Base-by-base conservation (phyloP, 2,888 invertebrate species). In the Pollenia amentaria region DNA sequence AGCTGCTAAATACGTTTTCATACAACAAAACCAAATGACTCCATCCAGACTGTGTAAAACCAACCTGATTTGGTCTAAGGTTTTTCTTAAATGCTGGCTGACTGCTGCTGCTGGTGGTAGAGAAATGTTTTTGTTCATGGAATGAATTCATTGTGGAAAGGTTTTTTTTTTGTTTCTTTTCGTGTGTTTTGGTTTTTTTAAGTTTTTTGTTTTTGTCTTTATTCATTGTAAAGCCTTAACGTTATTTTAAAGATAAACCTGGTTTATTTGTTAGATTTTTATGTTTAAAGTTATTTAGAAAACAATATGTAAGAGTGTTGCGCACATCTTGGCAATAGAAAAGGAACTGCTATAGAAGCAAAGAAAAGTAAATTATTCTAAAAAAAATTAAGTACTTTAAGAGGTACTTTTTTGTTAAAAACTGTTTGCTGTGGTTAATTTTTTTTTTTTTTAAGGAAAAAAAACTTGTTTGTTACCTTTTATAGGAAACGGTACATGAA, bases 1-100 rank as follows among this genome's bases (percentile, higher is more conserved):
- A 84, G 65, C 57, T 84, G 64, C 57, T 57, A 64, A 82, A 76
- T n/a, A 69, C 57, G 51, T 57, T 81, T 73, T 55, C 40, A 57
- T 46, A 65, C 38, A 21, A 73, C 18, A 72, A 73, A 57, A 48
- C 48, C 29, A 21, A 57, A 21, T 12, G 1, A 55, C 18, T 67
- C 2, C 62, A 70, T 62, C 8, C 14, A 69, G 48, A 40, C 67
- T 48, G 60, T 40, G 60, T 81, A 40, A 57, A 51, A 44, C 1
- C 48, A 51, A 51, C 10, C 57, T 38, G 21, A 18, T n/a, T 14
- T 46, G 80, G 46, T 46, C 64, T 65, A 80, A 64, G 53, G 46
- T 46, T 79, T 29, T 48, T 46, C 48, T 11, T 21, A 78, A 69
- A 78, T 70, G 70, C 14, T 62, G 60, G 51, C 62, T 29, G 29